These are phyloP conservation scores for Calliphora vicina DNA, from an alignment of 1,140 invertebrate species.

Conservation along the genomic window DNA sequence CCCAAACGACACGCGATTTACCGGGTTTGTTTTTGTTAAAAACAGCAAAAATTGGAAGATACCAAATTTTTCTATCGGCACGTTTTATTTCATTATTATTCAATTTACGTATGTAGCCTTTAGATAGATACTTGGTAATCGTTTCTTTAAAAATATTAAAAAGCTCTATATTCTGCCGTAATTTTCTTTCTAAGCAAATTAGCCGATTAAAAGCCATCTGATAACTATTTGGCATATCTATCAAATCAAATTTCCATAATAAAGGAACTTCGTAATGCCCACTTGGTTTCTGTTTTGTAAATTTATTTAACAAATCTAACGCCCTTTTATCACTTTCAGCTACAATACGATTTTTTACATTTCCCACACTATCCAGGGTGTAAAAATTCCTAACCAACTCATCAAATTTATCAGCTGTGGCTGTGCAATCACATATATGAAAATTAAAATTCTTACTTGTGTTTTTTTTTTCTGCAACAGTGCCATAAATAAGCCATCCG, in stretches of 20 bases:
- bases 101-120: neutral
- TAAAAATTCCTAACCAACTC: neutral
- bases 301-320: neutral
- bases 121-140: neutral
- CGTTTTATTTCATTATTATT: neutral
- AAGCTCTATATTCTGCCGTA: neutral
- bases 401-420: no score
- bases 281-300: neutral
- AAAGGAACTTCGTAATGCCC: neutral
- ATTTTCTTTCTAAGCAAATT: neutral
- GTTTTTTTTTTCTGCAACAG: neutral
- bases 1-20: neutral
- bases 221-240: constrained; percentile 9
- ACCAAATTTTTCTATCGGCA: neutral
- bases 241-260: neutral
- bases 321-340: neutral
- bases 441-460: neutral
- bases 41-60: neutral
- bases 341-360: neutral
- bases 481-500: neutral
- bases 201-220: neutral
- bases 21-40: neutral
- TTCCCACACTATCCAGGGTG: neutral
- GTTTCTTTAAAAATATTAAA: neutral
- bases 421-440: neutral